A percentile compares a stretch with the other conserved stretches of the same genome.
Conservation (phyloP, 2,113 vertebrate species). For the Alligator sinensis region DNA sequence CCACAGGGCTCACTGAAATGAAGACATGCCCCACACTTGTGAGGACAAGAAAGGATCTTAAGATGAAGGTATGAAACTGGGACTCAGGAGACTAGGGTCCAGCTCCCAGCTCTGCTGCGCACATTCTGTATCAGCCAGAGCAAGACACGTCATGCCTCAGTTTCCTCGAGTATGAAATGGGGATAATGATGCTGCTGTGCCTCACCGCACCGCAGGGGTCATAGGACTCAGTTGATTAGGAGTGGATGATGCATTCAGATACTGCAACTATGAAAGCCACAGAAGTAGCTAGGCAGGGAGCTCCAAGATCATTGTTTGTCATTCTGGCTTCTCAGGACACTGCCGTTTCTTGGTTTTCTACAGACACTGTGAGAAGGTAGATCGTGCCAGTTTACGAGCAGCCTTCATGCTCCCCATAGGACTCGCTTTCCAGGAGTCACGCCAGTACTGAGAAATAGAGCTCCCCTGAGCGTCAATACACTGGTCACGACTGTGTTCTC, state of each 20-base stretch:
- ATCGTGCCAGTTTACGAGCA: neutral
- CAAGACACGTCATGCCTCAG: constrained; percentile 20
- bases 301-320: constrained; percentile 16
- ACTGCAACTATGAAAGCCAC: neutral
- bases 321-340: neutral
- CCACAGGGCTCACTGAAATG: neutral
- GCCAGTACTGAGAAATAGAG: constrained; percentile 14
- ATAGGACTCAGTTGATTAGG: neutral
- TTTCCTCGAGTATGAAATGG: constrained; percentile 43
- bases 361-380: constrained; percentile 53
- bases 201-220: neutral
- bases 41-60: accelerated
- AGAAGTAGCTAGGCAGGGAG: neutral
- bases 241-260: neutral
- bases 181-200: neutral
- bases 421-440: neutral
- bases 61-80: accelerated
- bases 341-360: neutral
- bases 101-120: constrained; percentile 16
- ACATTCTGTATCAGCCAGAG: constrained; percentile 66
- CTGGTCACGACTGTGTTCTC: neutral
- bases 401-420: neutral
- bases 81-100: neutral
- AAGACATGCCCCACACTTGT: neutral
- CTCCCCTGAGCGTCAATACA: neutral